Evolutionary conservation across 2,888 invertebrate species (phyloP), one percentile per base, ranked within the genome.

Genomic region (Lobophora halterata): DNA sequence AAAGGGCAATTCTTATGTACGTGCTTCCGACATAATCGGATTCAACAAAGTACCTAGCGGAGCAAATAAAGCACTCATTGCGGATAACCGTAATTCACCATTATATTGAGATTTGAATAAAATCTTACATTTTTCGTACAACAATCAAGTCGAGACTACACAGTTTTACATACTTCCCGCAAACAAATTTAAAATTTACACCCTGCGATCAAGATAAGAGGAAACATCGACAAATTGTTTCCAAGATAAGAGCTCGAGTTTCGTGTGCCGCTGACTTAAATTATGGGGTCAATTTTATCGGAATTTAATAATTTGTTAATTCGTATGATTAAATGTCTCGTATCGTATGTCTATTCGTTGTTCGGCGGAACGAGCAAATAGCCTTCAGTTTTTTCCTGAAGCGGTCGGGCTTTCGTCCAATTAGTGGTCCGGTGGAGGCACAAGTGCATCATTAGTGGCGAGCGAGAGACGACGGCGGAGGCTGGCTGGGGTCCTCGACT

Each of bases 381-480:
- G 49, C 16, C 59, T 44, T 36, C 19, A 37, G 29, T 79, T 83
- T 83, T 82, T 83, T 79, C 72, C 70, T 75, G 75, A 67, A 74
- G 69, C 67, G 60, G 64, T 63, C 60, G 61, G 56, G 61, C 71
- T 66, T 67, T 59, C 72, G 70, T 81, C 82, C 86, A 87, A 87
- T 87, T 87, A 87, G 80, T 70, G 77, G 70, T 71, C 71, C 68
- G 69, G 71, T 63, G 71, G 72, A 71, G 75, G 68, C 69, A n/a
- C n/a, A n/a, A n/a, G n/a, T n/a, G 72, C 80, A 85, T 86, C 85
- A 85, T 86, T 86, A 86, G 79, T 59, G 64, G 59, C 61, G 59
- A 53, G 54, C 40, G 28, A 38, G 52, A 46, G 58, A 53, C 59
- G 55, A 25, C 30, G 65, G 51, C 52, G 49, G 58, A 49, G 50